Percentiles rank a stretch among this genome's conserved stretches.
phyloP scores from a whole-genome alignment of 2,113 vertebrate genomes.

The Recurvirostra avosetta region DNA sequence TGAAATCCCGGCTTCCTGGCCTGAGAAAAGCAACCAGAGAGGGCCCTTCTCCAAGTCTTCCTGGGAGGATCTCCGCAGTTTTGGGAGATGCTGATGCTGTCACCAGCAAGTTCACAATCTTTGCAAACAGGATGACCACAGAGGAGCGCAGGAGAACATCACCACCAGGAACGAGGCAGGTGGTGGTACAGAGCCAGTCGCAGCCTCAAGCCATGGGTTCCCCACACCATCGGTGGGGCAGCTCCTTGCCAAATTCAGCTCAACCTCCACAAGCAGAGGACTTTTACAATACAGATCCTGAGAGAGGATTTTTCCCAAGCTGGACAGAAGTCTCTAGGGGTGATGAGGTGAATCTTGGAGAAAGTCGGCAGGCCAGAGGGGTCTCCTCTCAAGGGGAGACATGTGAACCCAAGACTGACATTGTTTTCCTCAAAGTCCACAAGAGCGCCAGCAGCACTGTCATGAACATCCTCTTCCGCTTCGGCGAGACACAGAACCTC shows the following conservation, averaged over 20 bases:
- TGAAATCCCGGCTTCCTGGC: not conserved
- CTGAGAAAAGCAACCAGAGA: not conserved
- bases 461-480: slow-evolving; percentile 84
- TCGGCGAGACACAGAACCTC: slow-evolving; percentile 79
- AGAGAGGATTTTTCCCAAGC: not conserved
- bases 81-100: not conserved
- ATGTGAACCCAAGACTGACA: slow-evolving; percentile 74
- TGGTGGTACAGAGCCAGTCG: not conserved
- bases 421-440: slow-evolving; percentile 87
- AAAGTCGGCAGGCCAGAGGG: not conserved
- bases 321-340: not conserved
- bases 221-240: not conserved
- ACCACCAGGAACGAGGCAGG: not conserved
- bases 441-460: slow-evolving; percentile 87
- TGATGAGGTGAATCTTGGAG: not conserved
- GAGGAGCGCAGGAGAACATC: not conserved
- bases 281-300: not conserved
- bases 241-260: not conserved
- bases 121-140: not conserved
- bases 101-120: not conserved
- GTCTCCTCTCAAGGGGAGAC: not conserved
- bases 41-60: not conserved
- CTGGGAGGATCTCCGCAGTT: accelerated
- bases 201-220: not conserved
- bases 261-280: not conserved